These are phyloP conservation scores for Drosophila meridiana DNA, from an alignment of 2,888 invertebrate genomes.

Conservation along the genomic window DNA sequence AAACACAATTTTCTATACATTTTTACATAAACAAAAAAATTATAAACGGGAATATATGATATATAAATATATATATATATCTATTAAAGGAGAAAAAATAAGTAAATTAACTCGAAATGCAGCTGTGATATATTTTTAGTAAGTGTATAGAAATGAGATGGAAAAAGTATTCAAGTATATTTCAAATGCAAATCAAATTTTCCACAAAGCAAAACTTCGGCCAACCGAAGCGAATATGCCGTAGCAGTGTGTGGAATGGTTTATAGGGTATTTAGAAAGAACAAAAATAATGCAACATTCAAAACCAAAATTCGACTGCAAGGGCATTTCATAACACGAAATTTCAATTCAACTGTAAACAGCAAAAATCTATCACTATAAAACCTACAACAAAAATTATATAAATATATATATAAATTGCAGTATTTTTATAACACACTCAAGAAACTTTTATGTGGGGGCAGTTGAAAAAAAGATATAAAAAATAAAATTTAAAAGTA, in stretches of 20 bases:
- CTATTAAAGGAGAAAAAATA: not conserved
- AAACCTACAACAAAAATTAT: slow-evolving; percentile 38
- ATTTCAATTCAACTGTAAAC: slow-evolving; percentile 51
- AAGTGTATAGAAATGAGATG: slow-evolving; percentile 59
- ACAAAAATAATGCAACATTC: not conserved
- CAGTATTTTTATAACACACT: slow-evolving; percentile 62
- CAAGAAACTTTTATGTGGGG: slow-evolving; percentile 45
- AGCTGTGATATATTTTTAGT: slow-evolving; percentile 75
- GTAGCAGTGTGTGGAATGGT: slow-evolving; percentile 19
- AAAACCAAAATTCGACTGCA: slow-evolving; percentile 6
- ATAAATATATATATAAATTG: slow-evolving; percentile 36
- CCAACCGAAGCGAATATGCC: slow-evolving; percentile 28
- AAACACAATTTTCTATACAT: slow-evolving; percentile 68
- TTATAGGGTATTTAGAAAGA: not conserved
- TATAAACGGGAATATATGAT: slow-evolving; percentile 18
- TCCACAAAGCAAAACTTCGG: slow-evolving; percentile 37
- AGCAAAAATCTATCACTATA: slow-evolving; percentile 51
- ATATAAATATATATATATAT: not conserved
- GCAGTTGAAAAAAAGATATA: slow-evolving; percentile 25
- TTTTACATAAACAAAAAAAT: slow-evolving; percentile 48
- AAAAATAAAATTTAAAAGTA: slow-evolving; percentile 19
- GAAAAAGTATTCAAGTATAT: slow-evolving; percentile 24
- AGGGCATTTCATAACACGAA: slow-evolving; percentile 14
- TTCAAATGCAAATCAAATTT: slow-evolving; percentile 38
- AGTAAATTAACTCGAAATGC: slow-evolving; percentile 69